Percentiles rank a stretch among this genome's conserved stretches.
These are phyloP conservation scores for Leptogaster cylindrica DNA, from an alignment of 2,888 invertebrate species.

Conservation along the genomic window DNA sequence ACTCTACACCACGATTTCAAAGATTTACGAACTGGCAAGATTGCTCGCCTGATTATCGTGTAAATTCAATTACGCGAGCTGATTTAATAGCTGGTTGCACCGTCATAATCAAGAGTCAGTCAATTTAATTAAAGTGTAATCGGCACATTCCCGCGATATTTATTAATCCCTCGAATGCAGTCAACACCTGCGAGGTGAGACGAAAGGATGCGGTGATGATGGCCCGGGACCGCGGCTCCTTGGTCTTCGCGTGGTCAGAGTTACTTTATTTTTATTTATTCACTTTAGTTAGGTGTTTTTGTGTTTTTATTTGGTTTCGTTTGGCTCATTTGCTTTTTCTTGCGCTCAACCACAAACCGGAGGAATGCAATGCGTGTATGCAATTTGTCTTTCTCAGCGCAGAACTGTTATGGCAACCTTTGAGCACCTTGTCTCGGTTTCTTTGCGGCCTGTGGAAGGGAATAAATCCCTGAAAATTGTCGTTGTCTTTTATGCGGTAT, in stretches of 20 bases:
- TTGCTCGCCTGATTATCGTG: slow-evolving; percentile 25
- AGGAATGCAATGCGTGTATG: slow-evolving; percentile 40
- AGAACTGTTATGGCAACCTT: slow-evolving; percentile 36
- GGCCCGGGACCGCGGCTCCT: background rate
- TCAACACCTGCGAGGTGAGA: slow-evolving; percentile 44
- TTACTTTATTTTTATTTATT: no score
- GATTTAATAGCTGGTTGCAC: slow-evolving; percentile 40
- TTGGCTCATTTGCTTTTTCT: background rate
- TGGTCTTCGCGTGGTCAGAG: no score
- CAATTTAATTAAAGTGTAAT: slow-evolving; percentile 36
- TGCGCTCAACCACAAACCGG: slow-evolving; percentile 15
- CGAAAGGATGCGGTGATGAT: slow-evolving; percentile 8
- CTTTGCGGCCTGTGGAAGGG: background rate
- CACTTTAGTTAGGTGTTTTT: no score
- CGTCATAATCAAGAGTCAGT: slow-evolving; percentile 37
- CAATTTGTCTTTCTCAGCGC: slow-evolving; percentile 46
- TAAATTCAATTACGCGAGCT: slow-evolving; percentile 28
- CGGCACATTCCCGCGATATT: slow-evolving; percentile 38
- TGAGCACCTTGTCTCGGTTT: background rate
- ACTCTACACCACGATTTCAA: background rate
- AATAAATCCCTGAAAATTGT: slow-evolving; percentile 7
- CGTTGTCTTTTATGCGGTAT: background rate
- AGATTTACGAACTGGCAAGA: slow-evolving; percentile 8
- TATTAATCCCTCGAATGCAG: slow-evolving; percentile 35
- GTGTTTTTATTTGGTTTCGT: background rate